These are phyloP conservation scores for Bagarius yarrelli DNA, from an alignment of 2,113 vertebrate species.

Conservation along the genomic window DNA sequence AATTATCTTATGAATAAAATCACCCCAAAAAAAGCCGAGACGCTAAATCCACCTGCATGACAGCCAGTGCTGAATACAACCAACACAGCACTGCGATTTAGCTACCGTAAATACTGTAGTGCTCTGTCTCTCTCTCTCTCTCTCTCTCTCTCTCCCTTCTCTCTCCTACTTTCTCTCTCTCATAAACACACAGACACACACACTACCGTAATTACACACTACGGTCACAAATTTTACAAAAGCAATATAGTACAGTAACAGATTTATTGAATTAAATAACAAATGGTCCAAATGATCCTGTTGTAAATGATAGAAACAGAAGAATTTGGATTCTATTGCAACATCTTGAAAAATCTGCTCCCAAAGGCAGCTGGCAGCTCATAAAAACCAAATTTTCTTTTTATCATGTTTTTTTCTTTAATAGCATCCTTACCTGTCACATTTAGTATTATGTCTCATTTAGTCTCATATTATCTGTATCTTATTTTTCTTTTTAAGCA, in stretches of 20 bases:
- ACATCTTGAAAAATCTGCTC: background rate
- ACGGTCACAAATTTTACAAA: no score
- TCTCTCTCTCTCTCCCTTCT: background rate
- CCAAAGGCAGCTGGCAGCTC: background rate
- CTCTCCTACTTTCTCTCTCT: background rate
- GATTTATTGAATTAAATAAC: no score
- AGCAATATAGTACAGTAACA: no score
- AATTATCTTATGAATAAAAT: no score
- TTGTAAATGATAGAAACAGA: no score
- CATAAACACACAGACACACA: background rate
- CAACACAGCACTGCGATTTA: slow-evolving; percentile 40
- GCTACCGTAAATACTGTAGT: slow-evolving; percentile 51
- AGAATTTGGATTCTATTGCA: no score
- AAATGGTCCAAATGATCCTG: no score
- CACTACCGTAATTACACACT: background rate
- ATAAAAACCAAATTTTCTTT: background rate
- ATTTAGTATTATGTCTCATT: no score
- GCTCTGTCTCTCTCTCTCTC: background rate
- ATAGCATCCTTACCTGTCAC: background rate
- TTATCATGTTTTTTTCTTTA: background rate
- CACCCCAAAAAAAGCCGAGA: background rate
- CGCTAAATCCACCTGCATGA: slow-evolving; percentile 72
- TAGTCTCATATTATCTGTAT: background rate
- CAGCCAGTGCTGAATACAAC: slow-evolving; percentile 60
- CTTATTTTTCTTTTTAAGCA: background rate